These are phyloP conservation scores for Vulpes vulpes DNA, from an alignment of 2,113 vertebrate species.

Conservation along the genomic window DNA sequence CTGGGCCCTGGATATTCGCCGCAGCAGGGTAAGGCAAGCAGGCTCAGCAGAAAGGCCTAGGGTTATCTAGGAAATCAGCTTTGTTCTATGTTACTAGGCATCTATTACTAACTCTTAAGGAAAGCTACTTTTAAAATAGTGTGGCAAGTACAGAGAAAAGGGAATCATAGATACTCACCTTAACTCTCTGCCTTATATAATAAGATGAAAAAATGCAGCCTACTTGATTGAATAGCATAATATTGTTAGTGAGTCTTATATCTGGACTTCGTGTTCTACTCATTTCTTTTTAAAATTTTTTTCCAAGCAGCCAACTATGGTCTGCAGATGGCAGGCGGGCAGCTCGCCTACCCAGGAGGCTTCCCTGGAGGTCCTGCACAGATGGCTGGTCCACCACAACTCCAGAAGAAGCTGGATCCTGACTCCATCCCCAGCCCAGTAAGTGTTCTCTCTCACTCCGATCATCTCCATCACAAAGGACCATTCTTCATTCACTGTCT, in stretches of 20 bases:
- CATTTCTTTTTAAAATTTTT: neutral
- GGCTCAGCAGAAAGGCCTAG: neutral
- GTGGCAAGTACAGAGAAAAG: neutral
- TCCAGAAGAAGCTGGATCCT: conserved; percentile 94
- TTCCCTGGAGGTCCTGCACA: conserved; percentile 89
- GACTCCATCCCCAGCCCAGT: conserved; percentile 96
- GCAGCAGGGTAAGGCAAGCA: conserved; percentile 90
- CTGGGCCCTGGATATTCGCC: conserved; percentile 89
- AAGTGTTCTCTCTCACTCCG: conserved; percentile 76
- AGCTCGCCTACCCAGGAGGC: conserved; percentile 90
- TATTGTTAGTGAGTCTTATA: neutral
- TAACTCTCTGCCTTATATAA: neutral
- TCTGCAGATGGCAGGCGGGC: conserved; percentile 90
- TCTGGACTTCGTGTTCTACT: neutral
- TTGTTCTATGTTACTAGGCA: neutral
- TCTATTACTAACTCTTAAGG: neutral
- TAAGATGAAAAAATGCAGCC: neutral
- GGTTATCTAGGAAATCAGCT: neutral
- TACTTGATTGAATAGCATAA: neutral
- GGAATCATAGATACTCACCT: neutral
- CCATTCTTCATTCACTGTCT: neutral
- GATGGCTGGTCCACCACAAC: conserved; percentile 91
- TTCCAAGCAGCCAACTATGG: conserved; percentile 89
- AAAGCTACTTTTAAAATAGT: neutral
- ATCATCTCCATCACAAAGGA: neutral